phyloP scores from a whole-genome alignment of 2,888 invertebrate species.

The Sericinus montela region DNA sequence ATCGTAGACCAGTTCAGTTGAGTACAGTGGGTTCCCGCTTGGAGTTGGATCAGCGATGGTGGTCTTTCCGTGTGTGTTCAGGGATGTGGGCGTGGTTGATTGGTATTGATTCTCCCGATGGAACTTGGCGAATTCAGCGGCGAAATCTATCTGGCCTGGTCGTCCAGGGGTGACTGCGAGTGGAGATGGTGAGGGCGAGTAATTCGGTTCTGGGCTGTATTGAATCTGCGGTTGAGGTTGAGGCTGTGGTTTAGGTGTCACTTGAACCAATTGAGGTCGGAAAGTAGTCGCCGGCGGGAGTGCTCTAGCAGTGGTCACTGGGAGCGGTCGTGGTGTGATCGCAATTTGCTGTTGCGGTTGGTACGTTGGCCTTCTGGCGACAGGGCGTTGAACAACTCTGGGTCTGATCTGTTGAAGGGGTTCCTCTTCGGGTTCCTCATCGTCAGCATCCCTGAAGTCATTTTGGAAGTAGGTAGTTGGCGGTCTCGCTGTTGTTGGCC shows the following conservation, averaged over 20 bases:
- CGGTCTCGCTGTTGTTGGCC: constrained; percentile 73
- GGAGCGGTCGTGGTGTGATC: constrained; percentile 80
- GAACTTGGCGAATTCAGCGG: constrained; percentile 87
- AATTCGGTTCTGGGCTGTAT: constrained; percentile 65
- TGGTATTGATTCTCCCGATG: constrained; percentile 82
- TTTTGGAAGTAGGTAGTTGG: constrained; percentile 86
- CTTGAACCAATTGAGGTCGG: constrained; percentile 80
- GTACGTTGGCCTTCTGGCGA: constrained; percentile 61
- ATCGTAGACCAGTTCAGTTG: constrained; percentile 88
- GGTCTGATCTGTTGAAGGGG: constrained; percentile 67
- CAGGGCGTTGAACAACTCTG: constrained; percentile 67
- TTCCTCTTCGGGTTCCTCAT: constrained; percentile 79
- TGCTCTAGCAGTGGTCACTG: constrained; percentile 67
- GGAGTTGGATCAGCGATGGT: constrained; percentile 54
- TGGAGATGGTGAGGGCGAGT: constrained; percentile 55
- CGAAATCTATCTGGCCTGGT: constrained; percentile 81
- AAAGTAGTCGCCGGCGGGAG: constrained; percentile 83
- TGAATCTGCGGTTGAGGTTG: constrained; percentile 37
- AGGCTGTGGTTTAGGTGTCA: constrained; percentile 73
- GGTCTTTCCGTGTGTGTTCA: constrained; percentile 56
- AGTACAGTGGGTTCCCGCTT: constrained; percentile 84
- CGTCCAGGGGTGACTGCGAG: constrained; percentile 45
- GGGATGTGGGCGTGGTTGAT: constrained; percentile 66
- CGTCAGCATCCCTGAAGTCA: constrained; percentile 82
- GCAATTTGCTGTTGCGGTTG: constrained; percentile 74